A percentile compares a stretch with the other conserved stretches of the same genome.
phyloP scores from a whole-genome alignment of 2,888 invertebrate genomes.

The Ophion slaviceki region DNA sequence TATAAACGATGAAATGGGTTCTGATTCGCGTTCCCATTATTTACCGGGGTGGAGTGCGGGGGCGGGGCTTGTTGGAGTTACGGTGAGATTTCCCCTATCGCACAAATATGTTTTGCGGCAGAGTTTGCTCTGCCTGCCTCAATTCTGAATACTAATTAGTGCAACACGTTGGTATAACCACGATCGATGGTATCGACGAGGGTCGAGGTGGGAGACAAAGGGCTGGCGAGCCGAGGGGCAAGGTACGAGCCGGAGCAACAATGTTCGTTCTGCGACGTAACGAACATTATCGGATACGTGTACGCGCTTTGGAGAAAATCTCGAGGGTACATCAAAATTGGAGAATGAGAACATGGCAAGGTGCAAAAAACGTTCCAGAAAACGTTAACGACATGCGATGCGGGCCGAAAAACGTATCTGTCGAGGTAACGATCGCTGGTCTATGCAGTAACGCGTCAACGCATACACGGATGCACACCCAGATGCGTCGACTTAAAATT shows the following conservation, averaged over 20 bases:
- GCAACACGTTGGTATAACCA: slow-evolving; percentile 57
- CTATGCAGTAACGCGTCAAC: slow-evolving; percentile 15
- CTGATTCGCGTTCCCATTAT: slow-evolving; percentile 17
- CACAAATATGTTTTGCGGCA: slow-evolving; percentile 48
- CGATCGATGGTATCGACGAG: slow-evolving; percentile 22
- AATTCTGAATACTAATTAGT: slow-evolving; percentile 59
- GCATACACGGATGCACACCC: not conserved
- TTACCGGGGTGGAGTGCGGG: not conserved
- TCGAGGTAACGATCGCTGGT: slow-evolving; percentile 43
- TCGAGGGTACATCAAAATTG: slow-evolving; percentile 9
- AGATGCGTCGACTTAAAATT: slow-evolving; percentile 49
- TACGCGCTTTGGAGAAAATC: slow-evolving; percentile 32
- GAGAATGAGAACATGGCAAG: slow-evolving; percentile 7
- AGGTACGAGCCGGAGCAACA: not conserved
- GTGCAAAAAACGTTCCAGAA: slow-evolving; percentile 32
- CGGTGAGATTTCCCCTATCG: slow-evolving; percentile 35
- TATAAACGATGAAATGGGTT: slow-evolving; percentile 6
- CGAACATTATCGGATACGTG: slow-evolving; percentile 30
- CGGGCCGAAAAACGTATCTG: slow-evolving; percentile 48
- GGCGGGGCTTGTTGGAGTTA: slow-evolving; percentile 10
- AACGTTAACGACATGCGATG: slow-evolving; percentile 51
- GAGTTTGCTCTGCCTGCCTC: slow-evolving; percentile 24
- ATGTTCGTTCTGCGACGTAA: slow-evolving; percentile 36
- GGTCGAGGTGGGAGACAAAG: not conserved
- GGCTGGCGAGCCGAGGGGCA: not conserved